Base-by-base conservation (phyloP, 37 sponge, comb jelly and placozoan species). In the Diacarnus erythraeanus region DNA sequence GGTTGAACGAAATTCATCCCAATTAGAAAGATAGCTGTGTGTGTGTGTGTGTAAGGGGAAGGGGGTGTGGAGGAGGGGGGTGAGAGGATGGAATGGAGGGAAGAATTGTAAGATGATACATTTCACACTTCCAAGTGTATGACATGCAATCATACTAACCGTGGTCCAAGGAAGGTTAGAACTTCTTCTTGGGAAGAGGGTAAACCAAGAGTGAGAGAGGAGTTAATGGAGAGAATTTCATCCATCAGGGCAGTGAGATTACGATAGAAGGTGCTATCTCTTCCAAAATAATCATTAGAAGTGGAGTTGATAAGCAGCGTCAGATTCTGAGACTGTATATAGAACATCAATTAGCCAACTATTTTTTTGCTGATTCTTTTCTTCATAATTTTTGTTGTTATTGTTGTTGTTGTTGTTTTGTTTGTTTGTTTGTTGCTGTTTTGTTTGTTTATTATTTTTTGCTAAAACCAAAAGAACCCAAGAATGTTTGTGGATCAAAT, bases 1-100 rank as follows among this genome's bases (percentile, higher is more conserved):
- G 38, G 57, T 47, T 38, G 51, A 78, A 25, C 83, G 71, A 33
- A 90, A 72, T 43, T 57, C 64, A 51, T 84, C 57, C 89, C 89
- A 88, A 43, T 83, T 74, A 2, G 18, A 44, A 6, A 88, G 79
- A 44, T 83, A 64, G 37, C 88, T 87, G 22, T 2, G 34, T 35
- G 34, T 9, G 51, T 47, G 51, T 15, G 12, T 47, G 51, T 15
- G 6, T 12, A 47, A 47, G 51, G 51, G 51, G 51, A 6, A 47
- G 12, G 51, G 51, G 6, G 51, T 15, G 12, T 47, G 51, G 10
- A 47, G 34, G 72, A 54, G 38, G 36, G 63, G 66, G 65, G 72
- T 35, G 40, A 29, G 64, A 40, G 59, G 42, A 43, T 38, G 56
- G 31, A 64, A 35, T 72, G 22, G 81, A 42, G 76, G 51, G 69